Conservation (phyloP, 2,888 invertebrate species). For the Ochropacha duplaris region DNA sequence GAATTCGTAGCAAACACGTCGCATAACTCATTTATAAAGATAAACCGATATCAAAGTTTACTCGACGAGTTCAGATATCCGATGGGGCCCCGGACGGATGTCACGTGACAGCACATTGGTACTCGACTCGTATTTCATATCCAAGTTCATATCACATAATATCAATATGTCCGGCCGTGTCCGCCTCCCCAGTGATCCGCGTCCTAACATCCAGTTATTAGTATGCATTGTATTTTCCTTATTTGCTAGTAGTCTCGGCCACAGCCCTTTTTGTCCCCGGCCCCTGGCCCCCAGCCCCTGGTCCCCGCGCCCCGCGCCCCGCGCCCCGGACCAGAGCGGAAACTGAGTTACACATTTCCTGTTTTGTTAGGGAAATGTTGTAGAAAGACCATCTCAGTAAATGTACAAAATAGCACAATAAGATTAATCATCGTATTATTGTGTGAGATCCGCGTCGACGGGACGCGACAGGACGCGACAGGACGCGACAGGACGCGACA, state of each 20-base stretch:
- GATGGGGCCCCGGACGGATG: background rate
- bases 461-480: background rate
- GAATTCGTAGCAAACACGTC: too few species aligned
- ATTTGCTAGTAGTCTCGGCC: background rate
- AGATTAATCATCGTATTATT: conserved; percentile 1
- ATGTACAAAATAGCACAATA: background rate
- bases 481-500: background rate
- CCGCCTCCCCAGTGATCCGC: background rate
- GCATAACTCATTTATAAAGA: too few species aligned
- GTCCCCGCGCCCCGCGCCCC: background rate
- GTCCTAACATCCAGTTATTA: background rate
- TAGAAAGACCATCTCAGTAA: background rate
- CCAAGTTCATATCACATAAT: background rate
- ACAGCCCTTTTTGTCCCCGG: background rate
- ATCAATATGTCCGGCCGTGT: background rate
- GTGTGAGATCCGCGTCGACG: background rate
- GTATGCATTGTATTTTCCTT: background rate
- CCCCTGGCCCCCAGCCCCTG: too few species aligned
- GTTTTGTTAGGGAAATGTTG: background rate
- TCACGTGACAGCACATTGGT: background rate
- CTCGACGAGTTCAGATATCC: too few species aligned
- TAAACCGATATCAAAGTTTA: too few species aligned
- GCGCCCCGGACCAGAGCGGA: background rate
- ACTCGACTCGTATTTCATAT: background rate
- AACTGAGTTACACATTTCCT: background rate